Evolutionary conservation across 2,797 vertebrate genomes (phyloP).

Genomic region (Hafferia zeledoni): DNA sequence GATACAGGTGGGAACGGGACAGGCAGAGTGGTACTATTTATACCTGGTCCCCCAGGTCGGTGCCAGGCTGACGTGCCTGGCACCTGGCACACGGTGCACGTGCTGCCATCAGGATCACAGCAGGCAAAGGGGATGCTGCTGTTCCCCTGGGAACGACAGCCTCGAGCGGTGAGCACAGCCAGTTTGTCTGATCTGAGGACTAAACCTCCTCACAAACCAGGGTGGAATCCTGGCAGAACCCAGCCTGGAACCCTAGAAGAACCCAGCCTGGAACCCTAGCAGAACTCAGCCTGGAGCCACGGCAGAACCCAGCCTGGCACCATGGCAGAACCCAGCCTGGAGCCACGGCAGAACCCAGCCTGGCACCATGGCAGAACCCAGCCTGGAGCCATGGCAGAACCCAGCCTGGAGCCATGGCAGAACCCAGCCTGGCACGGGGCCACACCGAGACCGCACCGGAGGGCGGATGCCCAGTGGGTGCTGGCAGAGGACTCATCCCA

Average conservation of each 20-base stretch:
- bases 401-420: too few relatives aligned
- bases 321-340: too few relatives aligned
- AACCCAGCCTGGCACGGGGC: rapidly evolving
- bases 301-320: too few relatives aligned
- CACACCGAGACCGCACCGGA: rapidly evolving
- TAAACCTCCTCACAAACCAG: rapidly evolving
- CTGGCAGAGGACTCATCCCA: rapidly evolving
- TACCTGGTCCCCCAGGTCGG: not conserved
- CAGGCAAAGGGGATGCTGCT: not conserved
- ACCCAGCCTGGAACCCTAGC: too few relatives aligned
- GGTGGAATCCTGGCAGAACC: not conserved
- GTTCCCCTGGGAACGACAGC: not conserved
- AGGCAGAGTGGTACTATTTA: rapidly evolving
- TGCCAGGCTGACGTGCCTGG: not conserved
- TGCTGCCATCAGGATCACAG: not conserved
- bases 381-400: too few relatives aligned
- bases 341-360: too few relatives aligned
- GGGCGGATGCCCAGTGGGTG: not conserved
- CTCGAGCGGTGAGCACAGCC: not conserved
- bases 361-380: too few relatives aligned
- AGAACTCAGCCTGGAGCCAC: too few relatives aligned
- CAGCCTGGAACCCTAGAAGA: not conserved
- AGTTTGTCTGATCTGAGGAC: not conserved
- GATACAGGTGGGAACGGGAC: not conserved
- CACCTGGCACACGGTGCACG: not conserved